Evolutionary conservation across 2,888 invertebrate genomes (phyloP).

Genomic region (Morpho deidamia): DNA sequence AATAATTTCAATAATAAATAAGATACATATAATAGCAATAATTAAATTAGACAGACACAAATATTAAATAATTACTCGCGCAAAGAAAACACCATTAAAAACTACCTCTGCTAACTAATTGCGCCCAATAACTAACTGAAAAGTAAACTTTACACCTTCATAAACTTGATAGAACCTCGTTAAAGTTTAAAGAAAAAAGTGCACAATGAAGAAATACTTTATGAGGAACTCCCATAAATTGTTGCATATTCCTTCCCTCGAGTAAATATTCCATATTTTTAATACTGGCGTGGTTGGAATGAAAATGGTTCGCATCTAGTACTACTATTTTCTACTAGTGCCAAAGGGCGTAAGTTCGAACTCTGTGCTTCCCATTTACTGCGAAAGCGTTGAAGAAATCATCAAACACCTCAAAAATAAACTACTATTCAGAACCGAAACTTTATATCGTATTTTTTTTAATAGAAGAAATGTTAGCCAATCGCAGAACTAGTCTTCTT

Average conservation of each 20-base stretch:
- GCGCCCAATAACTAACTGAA: constrained; percentile 44
- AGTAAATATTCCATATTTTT: not conserved
- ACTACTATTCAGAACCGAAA: no score
- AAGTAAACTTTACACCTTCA: constrained; percentile 42
- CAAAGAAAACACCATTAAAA: constrained; percentile 55
- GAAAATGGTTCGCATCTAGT: no score
- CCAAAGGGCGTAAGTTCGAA: no score
- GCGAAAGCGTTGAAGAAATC: no score
- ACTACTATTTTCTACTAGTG: no score
- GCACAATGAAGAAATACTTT: constrained; percentile 5
- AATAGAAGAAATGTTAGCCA: no score
- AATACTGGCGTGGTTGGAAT: no score
- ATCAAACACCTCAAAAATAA: no score
- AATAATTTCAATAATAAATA: no score
- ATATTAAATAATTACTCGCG: constrained; percentile 39
- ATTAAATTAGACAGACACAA: constrained; percentile 31
- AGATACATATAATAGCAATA: not conserved
- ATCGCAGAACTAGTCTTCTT: no score
- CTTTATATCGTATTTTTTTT: no score
- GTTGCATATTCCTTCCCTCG: not conserved
- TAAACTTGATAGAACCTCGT: constrained; percentile 30
- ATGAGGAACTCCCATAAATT: constrained; percentile 1
- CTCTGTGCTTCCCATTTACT: no score
- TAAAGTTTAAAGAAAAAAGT: constrained; percentile 20
- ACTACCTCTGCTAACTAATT: constrained; percentile 45